These are phyloP conservation scores for Lampris incognitus DNA, from an alignment of 2,113 vertebrate genomes.

Conservation along the genomic window DNA sequence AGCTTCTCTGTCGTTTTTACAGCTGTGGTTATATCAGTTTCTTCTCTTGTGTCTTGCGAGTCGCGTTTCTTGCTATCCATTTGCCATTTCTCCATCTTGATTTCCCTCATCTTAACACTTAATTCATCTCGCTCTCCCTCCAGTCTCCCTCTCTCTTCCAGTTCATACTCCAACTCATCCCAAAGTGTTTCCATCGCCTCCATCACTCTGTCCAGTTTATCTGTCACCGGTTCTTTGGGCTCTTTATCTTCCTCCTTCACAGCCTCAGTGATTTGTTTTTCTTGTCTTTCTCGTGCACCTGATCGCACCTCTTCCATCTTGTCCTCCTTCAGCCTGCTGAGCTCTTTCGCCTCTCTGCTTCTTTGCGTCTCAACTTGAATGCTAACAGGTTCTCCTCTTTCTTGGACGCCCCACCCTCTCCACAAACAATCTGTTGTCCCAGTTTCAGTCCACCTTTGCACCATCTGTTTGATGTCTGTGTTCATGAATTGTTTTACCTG, in stretches of 20 bases:
- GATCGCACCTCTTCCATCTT: slow-evolving; percentile 1
- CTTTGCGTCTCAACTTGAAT: slow-evolving; percentile 32
- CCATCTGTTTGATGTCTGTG: slow-evolving; percentile 53
- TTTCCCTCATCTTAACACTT: not conserved
- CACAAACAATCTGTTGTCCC: slow-evolving; percentile 29
- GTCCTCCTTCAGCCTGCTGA: slow-evolving; percentile 23
- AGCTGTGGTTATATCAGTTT: not conserved
- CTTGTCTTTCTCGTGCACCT: not conserved
- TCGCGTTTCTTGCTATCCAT: not conserved
- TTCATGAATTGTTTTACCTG: slow-evolving; percentile 58
- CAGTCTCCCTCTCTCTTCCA: slow-evolving; percentile 10
- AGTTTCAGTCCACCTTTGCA: slow-evolving; percentile 40
- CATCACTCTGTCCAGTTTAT: slow-evolving; percentile 42
- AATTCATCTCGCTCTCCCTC: slow-evolving; percentile 1
- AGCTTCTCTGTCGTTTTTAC: not conserved
- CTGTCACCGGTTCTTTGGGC: slow-evolving; percentile 23
- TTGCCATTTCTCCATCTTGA: not conserved
- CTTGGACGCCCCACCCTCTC: slow-evolving; percentile 32
- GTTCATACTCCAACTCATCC: slow-evolving; percentile 26
- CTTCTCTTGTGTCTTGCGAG: slow-evolving; percentile 1
- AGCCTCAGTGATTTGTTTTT: not conserved
- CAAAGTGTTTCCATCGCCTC: slow-evolving; percentile 51
- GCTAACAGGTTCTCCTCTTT: slow-evolving; percentile 40
- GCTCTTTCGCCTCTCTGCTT: slow-evolving; percentile 34
- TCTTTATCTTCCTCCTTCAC: not conserved